phyloP scores from a whole-genome alignment of 2,113 vertebrate species.

The Apaloderma vittatum region DNA sequence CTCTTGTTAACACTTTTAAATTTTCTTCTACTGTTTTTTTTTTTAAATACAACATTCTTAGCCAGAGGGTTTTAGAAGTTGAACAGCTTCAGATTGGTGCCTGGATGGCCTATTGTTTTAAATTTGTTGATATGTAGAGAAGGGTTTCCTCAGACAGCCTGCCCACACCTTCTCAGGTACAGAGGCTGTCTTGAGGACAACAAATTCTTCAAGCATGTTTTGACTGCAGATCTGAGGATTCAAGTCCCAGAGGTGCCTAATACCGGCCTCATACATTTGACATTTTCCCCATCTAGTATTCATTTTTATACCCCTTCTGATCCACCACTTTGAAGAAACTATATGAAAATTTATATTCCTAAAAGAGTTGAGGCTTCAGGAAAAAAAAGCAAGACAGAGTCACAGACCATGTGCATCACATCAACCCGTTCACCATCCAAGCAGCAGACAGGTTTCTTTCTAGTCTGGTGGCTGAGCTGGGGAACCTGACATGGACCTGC shows the following conservation, averaged over 20 bases:
- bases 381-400: background rate
- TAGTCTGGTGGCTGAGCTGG: background rate
- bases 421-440: background rate
- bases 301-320: background rate
- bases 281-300: background rate
- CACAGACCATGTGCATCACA: background rate
- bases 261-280: background rate
- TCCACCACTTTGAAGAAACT: background rate
- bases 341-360: background rate
- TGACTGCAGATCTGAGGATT: background rate
- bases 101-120: background rate
- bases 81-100: background rate
- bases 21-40: background rate
- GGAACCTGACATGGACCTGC: background rate
- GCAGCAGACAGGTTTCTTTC: background rate
- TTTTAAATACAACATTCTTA: background rate
- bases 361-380: background rate
- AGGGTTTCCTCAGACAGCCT: background rate
- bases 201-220: background rate
- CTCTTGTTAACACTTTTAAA: background rate
- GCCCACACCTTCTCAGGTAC: background rate
- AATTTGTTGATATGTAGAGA: background rate
- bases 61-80: background rate
- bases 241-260: background rate
- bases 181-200: background rate